Base-by-base conservation (phyloP, 2,113 vertebrate genomes). In the Otocyon megalotis region DNA sequence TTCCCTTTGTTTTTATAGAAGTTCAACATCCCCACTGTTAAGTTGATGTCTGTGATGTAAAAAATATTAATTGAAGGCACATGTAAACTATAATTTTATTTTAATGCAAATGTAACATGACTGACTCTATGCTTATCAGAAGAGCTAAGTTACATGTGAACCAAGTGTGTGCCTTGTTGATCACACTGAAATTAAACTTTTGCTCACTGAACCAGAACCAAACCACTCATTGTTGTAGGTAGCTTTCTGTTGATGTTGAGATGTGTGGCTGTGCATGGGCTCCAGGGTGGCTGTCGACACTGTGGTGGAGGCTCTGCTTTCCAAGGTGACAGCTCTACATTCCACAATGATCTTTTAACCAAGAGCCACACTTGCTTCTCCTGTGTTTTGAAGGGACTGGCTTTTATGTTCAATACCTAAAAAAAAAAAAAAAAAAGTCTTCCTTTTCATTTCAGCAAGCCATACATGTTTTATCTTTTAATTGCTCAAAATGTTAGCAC, bases 401-500 rank as follows among this genome's bases (percentile, higher is more conserved):
- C 37, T 84, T 63, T 71, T 67, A 89, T 20, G 17, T 3, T 50
- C 35, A 32, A 48, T 32, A 65, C 37, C 37, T 43, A 35, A 72
- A 72, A 84, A 71, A 90, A 62, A 20, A 30, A 37, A 53, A 79
- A 87, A 58, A 50, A 48, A 60, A 28, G 22, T 32, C 32, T n/a
- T 65, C 3, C 48, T 83, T 90, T 67, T 35, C 56, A 17, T 50
- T 93, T 56, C 79, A 87, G 16, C 54, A 80, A 62, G 6, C 6
- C n/a, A 12, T 16, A 22, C n/a, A 16, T 16, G 35, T 56, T 95
- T 94, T 63, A 71, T 89, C 82, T 88, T 88, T 90, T 90, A 95
- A 90, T 94, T 74, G 93, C 62, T 58, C 53, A 35, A 92, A 92
- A 80, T 69, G 88, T 79, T 79, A 88, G 35, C 65, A 53, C 69